Base-by-base conservation (phyloP, 2,113 vertebrate genomes). In the Cynoglossus semilaevis region DNA sequence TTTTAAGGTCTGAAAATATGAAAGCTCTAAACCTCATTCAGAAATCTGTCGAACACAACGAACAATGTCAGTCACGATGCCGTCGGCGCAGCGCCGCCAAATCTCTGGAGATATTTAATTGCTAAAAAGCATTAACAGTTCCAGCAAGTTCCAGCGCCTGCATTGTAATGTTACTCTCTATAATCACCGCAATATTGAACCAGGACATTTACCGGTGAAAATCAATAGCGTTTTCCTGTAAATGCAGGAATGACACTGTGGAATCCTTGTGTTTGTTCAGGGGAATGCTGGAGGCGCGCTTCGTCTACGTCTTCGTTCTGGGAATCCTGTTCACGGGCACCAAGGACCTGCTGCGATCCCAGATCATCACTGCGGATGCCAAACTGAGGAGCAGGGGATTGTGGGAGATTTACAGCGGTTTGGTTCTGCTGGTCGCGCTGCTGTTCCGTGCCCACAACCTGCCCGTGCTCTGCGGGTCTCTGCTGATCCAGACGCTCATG, bases 281-380 rank as follows among this genome's bases (percentile, higher is more conserved):
- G 90, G 97, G 97, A 48, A 92, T 94, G n/a, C 83, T 91, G 57
- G 96, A 98, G 89, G 97, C 96, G 3, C 94, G 93, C 57, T 95
- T 98, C 51, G 96, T 98, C 64, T 98, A 95, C 51, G 86, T 97
- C 76, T 97, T 96, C 70, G 90, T 98, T 76, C 90, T 98, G 82
- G 96, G 96, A 64, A 94, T 98, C 85, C 86, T 99, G 73, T 95
- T 97, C 88, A 91, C 91, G 34, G 96, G 97, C 55, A 92, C 91
- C 78, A 97, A 93, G 81, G 94, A 94, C 85, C 85, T 98, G 65
- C 77, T 99, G 44, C 92, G 92, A 59, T 94, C 94, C 36, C 94
- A 94, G 83, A 83, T 94, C 85, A 82, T 90, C 69, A 85, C 89
- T 17, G 49, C 87, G 13, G 91, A 92, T 64, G 67, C 60, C 53